Conservation (phyloP, 2,888 invertebrate genomes). For the Endotricha flammealis region DNA sequence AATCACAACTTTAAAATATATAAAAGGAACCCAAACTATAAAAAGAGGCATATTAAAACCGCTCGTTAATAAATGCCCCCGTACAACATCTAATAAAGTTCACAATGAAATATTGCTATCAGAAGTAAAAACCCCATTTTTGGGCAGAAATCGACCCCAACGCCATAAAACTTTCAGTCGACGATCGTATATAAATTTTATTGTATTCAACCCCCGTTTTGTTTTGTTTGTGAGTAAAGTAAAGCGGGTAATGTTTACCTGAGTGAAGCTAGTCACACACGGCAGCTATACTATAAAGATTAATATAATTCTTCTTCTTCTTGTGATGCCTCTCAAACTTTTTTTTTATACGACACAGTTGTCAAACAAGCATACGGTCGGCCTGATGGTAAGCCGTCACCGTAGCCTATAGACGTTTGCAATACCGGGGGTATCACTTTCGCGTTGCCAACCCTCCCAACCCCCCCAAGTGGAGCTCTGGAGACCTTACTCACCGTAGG, state of each 20-base stretch:
- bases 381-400: too few relatives aligned
- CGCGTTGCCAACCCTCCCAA: too few relatives aligned
- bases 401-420: too few relatives aligned
- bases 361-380: too few relatives aligned
- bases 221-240: constrained; percentile 49
- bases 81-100: constrained; percentile 63
- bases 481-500: too few relatives aligned
- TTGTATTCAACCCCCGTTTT: constrained; percentile 35
- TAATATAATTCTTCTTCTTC: too few relatives aligned
- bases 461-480: too few relatives aligned
- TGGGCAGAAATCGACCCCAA: constrained; percentile 40
- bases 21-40: not conserved
- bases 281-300: too few relatives aligned
- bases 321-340: too few relatives aligned
- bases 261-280: constrained; percentile 32
- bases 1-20: not conserved
- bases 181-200: constrained; percentile 59
- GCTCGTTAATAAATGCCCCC: constrained; percentile 53
- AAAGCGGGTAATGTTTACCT: constrained; percentile 51
- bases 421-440: too few relatives aligned
- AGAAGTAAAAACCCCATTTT: constrained; percentile 53
- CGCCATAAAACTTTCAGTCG: constrained; percentile 62
- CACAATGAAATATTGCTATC: constrained; percentile 61
- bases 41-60: constrained; percentile 37
- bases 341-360: too few relatives aligned